Conservation (phyloP, 2,113 vertebrate genomes). For the Elaphurus davidianus region DNA sequence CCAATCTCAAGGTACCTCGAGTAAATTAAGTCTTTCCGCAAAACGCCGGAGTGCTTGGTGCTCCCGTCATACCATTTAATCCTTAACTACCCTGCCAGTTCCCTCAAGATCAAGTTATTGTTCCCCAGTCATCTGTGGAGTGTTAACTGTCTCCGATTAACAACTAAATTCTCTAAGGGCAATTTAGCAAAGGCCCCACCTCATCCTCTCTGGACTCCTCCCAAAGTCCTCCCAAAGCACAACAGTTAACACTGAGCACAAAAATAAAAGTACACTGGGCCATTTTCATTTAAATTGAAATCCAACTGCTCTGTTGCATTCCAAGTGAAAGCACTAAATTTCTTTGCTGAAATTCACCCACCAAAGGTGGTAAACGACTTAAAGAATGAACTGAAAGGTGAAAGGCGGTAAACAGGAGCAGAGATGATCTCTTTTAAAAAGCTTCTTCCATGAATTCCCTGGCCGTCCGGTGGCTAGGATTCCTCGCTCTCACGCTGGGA, state of each 20-base stretch:
- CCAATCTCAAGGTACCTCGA: background rate
- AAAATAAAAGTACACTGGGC: background rate
- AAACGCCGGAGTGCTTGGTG: background rate
- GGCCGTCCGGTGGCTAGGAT: background rate
- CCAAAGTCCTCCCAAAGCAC: constrained; percentile 4
- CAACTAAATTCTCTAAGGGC: background rate
- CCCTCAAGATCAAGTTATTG: background rate
- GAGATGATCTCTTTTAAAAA: background rate
- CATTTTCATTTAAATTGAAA: constrained; percentile 38
- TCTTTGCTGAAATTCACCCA: constrained; percentile 14
- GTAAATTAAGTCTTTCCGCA: constrained; percentile 9
- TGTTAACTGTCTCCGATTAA: background rate
- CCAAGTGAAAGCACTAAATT: background rate
- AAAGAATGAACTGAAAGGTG: background rate
- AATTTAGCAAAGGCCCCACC: background rate
- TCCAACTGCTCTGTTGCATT: background rate
- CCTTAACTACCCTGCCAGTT: background rate
- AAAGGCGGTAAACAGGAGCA: background rate
- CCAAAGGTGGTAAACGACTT: background rate
- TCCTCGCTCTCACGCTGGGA: background rate
- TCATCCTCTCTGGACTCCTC: background rate
- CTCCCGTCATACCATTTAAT: constrained; percentile 5
- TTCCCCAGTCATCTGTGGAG: constrained; percentile 7
- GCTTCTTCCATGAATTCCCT: background rate
- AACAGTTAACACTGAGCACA: background rate